These are phyloP conservation scores for Chiridota heheva DNA, from an alignment of 35 echinoderm and acorn worm genomes.

Conservation along the genomic window DNA sequence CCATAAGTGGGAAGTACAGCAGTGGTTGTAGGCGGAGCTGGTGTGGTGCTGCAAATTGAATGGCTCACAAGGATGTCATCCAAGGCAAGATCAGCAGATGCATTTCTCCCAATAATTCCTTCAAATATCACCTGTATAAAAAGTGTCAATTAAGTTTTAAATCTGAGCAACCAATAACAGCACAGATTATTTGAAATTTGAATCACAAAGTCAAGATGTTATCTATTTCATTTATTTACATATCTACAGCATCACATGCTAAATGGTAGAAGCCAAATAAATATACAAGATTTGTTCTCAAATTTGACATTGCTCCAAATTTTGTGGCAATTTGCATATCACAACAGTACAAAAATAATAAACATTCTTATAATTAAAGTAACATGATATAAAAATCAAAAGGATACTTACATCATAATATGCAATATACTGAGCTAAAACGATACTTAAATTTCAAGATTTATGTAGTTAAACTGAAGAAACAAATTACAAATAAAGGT, in stretches of 20 bases:
- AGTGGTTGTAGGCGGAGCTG: constrained; percentile 53
- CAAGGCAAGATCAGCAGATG: constrained; percentile 64
- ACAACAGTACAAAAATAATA: too few relatives aligned
- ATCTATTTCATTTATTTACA: not conserved
- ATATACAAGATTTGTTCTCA: too few relatives aligned
- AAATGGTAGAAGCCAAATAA: too few relatives aligned
- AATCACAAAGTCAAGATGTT: not conserved
- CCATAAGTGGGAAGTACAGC: constrained; percentile 63
- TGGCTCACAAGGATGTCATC: constrained; percentile 69
- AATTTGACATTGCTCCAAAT: too few relatives aligned
- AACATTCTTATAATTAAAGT: too few relatives aligned
- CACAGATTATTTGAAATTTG: constrained; percentile 5
- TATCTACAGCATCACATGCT: not conserved
- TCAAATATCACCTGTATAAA: constrained; percentile 74
- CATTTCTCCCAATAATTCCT: constrained; percentile 63
- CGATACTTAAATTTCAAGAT: too few relatives aligned
- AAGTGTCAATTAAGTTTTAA: not conserved
- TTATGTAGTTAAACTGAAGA: too few relatives aligned
- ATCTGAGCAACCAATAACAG: not conserved
- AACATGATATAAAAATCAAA: too few relatives aligned
- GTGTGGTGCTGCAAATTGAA: constrained; percentile 45
- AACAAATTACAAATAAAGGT: too few relatives aligned
- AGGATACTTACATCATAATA: too few relatives aligned
- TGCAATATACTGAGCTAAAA: too few relatives aligned
- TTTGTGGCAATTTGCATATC: too few relatives aligned